Base-by-base conservation (phyloP, 2,888 invertebrate genomes). In the Embidobia sp. region DNA sequence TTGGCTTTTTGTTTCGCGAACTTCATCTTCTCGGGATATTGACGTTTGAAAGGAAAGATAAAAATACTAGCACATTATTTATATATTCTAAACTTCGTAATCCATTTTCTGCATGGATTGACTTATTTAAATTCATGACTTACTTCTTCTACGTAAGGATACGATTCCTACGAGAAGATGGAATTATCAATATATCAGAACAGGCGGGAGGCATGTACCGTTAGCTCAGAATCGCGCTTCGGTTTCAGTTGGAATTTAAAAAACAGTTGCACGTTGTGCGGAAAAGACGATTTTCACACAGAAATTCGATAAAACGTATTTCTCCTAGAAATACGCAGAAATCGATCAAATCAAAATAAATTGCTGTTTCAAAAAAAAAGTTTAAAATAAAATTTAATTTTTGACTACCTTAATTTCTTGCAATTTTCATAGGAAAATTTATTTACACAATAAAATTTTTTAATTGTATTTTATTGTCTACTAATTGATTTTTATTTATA, bases 91-190 rank as follows among this genome's bases (percentile, higher is more conserved):
- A 49, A 61, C 51, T 44, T 49, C 22, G 63, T 31, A 72, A 73
- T 74, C 46, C 40, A 74, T 74, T 67, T 66, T 61, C 51, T 16
- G 10, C 66, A 16, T 22, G 49, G 64, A 74, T 74, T 61, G 61
- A 67, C 61, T 67, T 51, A 74, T 74, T 74, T 48, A 61, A 74
- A 74, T 74, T 67, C 74, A 66, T 74, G 67, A 51, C 74, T 74
- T 74, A 66, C 66, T 49, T 55, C 48, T n/a, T 22, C 33, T 3
- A 13, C 11, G 29, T 53, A 42, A 37, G 57, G 46, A 37, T 59
- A 51, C 57, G 35, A 53, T 37, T 29, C 42, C 22, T 18, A 33
- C 57, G 35, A 18, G 51, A 33, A 74, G 66, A 74, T 53, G 53
- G 61, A 61, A 74, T 74, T 59, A 67, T 74, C 66, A 74, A 66